These are phyloP conservation scores for Anomalospiza imberbis DNA, from an alignment of 2,797 vertebrate genomes.

Conservation along the genomic window DNA sequence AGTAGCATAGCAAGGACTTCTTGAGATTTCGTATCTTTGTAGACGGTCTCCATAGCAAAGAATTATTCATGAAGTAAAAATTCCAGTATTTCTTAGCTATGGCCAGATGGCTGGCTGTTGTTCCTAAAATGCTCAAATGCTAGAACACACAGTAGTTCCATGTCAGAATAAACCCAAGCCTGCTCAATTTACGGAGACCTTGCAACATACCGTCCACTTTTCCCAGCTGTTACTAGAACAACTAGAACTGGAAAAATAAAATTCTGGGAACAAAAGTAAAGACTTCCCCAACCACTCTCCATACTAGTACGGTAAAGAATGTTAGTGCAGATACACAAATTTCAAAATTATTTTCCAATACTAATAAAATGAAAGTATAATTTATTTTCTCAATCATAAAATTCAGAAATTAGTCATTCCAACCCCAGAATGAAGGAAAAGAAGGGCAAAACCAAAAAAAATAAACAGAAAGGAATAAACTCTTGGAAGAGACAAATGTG, in stretches of 20 bases:
- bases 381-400: background rate
- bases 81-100: slow-evolving; percentile 58
- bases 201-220: background rate
- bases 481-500: background rate
- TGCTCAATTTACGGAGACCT: background rate
- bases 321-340: background rate
- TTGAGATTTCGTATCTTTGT: slow-evolving; percentile 68
- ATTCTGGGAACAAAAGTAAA: background rate
- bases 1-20: slow-evolving; percentile 55
- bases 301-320: background rate
- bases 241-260: background rate
- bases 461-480: background rate
- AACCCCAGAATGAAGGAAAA: background rate
- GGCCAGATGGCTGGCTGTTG: background rate
- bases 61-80: slow-evolving; percentile 73
- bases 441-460: background rate
- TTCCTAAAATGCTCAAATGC: slow-evolving; percentile 51
- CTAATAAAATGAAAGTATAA: background rate
- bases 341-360: background rate
- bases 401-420: background rate
- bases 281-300: background rate
- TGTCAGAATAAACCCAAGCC: background rate
- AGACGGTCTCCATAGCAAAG: slow-evolving; percentile 76
- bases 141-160: background rate
- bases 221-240: background rate